Conservation (phyloP, 1,140 invertebrate genomes). For the Gryon sp. region DNA sequence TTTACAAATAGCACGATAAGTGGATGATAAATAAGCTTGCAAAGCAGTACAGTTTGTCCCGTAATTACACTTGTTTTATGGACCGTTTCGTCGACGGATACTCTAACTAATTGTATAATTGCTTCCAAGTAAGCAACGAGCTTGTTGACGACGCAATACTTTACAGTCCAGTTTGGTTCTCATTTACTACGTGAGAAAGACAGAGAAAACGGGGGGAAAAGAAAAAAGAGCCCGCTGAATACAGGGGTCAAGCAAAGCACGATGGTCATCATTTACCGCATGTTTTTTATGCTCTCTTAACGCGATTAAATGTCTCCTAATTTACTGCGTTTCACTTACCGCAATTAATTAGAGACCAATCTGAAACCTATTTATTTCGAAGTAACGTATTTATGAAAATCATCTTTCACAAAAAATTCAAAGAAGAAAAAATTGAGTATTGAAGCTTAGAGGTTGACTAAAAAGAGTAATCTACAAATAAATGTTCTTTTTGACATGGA, state of each 20-base stretch:
- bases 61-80: constrained; percentile 79
- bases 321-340: constrained; percentile 34
- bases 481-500: constrained; percentile 1
- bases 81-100: constrained; percentile 75
- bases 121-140: constrained; percentile 65
- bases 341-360: constrained; percentile 39
- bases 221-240: constrained; percentile 49
- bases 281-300: constrained; percentile 50
- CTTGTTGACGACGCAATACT: constrained; percentile 68
- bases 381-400: constrained; percentile 8
- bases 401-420: neutral
- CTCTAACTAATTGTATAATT: constrained; percentile 80
- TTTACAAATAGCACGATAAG: constrained; percentile 29
- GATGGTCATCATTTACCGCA: constrained; percentile 43
- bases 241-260: constrained; percentile 45
- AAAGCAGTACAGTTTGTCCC: constrained; percentile 55
- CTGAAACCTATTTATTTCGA: constrained; percentile 2
- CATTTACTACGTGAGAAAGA: constrained; percentile 5
- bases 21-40: constrained; percentile 45
- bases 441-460: too few species aligned
- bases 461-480: too few species aligned
- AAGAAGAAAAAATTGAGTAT: too few species aligned
- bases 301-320: constrained; percentile 53
- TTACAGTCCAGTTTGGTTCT: constrained; percentile 59
- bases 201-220: too few species aligned